Evolutionary conservation across 2,797 vertebrate genomes (phyloP), one percentile per base, ranked within the genome.

Genomic region (Typhlichthys eigenmanni): DNA sequence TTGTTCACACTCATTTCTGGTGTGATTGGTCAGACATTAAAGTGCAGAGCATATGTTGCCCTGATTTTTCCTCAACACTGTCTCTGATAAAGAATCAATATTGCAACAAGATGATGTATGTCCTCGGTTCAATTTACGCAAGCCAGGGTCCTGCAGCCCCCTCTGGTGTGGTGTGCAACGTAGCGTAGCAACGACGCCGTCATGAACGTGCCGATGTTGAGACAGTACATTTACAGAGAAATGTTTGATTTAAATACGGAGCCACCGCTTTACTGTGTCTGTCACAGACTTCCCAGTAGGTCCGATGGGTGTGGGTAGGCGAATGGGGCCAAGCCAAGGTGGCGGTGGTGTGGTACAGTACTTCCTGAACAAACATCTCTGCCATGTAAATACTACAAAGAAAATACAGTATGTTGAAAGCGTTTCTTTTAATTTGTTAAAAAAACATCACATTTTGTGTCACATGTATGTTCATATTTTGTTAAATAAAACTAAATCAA

Each of bases 341-440:
- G 81, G 85, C 64, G 57, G 83, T 74, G 80, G 81, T 87, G 78
- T 74, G 78, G 88, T 4, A 84, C 88, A 86, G 85, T 75, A 73
- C 80, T 85, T 85, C 84, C 75, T 87, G 86, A 92, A 88, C 79
- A 80, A 63, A 67, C 80, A 77, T 82, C 87, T 84, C 85, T 88
- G 75, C 81, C 76, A 72, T 81, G 66, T 53, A 47, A 59, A 60
- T 11, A 60, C 43, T 2, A 43, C 63, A 54, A 43, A 43, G 7
- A 43, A 43, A 8, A 9, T 43, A 2, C 16, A 55, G 55, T 61
- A 60, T 62, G 50, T 34, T 29, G 46, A 57, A 17, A 55, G 60
- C 14, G 24, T 19, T 58, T 29, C 32, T 48, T 54, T 16, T 45
- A 29, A 5, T 69, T 75, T 56, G 45, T 63, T 17, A 17, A 9